These are phyloP conservation scores for Dryobates pubescens DNA, from an alignment of 2,797 vertebrate species.

Conservation along the genomic window DNA sequence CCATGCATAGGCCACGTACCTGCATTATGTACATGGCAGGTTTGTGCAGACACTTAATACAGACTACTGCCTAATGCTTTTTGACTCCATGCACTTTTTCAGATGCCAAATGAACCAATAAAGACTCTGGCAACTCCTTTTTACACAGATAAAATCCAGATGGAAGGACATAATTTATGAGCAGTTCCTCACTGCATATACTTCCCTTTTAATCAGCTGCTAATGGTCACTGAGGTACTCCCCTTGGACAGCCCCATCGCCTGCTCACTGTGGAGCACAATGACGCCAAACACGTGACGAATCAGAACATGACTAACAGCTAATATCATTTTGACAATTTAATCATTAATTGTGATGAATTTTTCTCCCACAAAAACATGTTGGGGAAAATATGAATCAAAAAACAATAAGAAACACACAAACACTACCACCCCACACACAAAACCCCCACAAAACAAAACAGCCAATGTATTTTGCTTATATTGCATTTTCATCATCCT, in stretches of 20 bases:
- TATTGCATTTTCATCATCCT: neutral
- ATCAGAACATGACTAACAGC: conserved; percentile 44
- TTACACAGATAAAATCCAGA: neutral
- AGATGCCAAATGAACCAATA: neutral
- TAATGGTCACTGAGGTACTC: conserved; percentile 27
- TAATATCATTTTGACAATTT: conserved; percentile 55
- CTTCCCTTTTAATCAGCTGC: conserved; percentile 49
- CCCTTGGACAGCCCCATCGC: conserved; percentile 33
- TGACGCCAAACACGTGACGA: conserved; percentile 14
- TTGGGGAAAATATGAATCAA: conserved; percentile 19
- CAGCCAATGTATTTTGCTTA: neutral
- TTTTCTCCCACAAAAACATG: conserved; percentile 32
- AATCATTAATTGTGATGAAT: conserved; percentile 55
- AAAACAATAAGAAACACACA: neutral
- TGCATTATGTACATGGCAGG: neutral
- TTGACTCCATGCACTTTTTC: neutral
- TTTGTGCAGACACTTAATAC: neutral
- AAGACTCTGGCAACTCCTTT: neutral
- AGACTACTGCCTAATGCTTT: neutral
- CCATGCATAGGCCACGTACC: rapidly evolving
- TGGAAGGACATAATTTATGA: conserved; percentile 53
- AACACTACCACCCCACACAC: too few species aligned
- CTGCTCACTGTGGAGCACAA: neutral
- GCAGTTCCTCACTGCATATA: conserved; percentile 10
- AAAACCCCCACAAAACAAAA: too few species aligned